Base-by-base conservation (phyloP, 2,113 vertebrate genomes). In the Lagenorhynchus albirostris region DNA sequence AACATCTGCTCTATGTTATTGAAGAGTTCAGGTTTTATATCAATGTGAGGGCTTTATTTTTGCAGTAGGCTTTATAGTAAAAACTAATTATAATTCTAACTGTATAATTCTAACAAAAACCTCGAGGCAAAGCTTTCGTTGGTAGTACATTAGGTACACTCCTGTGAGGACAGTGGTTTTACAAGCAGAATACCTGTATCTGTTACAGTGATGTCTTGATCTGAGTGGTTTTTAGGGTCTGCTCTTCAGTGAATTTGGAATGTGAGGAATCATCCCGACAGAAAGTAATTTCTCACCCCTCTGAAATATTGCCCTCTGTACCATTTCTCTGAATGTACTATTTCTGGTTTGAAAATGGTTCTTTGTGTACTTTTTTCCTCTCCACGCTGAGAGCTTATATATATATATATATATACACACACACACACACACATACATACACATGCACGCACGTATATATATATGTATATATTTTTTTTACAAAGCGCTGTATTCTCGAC, bases 251-350 rank as follows among this genome's bases (percentile, higher is more conserved):
- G 74, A 14, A 67, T 89, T 67, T 91, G 68, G 86, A 86, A 91
- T 60, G 10, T 58, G 62, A 88, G 41, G 33, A 62, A 60, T 81
- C 44, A 88, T 85, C 25, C 23, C 23, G 67, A 60, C 12, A 38
- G 92, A 55, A 81, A 93, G 86, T 73, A 94, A 94, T 83, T 89
- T 91, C 67, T 94, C 62, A 89, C 6, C 29, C 33, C 20, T 91
- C 38, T 82, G 44, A 96, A 79, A 18, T 25, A 20, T 62, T 77
- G 38, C 3, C 15, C 2, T 62, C 67, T 29, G 3, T 71, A 50
- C 71, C 36, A 94, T 50, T 94, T 97, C n/a, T 93, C 23, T 17
- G 36, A 85, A 91, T 47, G 10, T 89, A 73, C 10, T 70, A 8
- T 79, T 86, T 95, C 63, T 12, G 53, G 15, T 18, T 89, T 91